Percentiles rank a stretch among this genome's conserved stretches.
These are phyloP conservation scores for Scortum barcoo DNA, from an alignment of 2,113 vertebrate species.

Conservation along the genomic window DNA sequence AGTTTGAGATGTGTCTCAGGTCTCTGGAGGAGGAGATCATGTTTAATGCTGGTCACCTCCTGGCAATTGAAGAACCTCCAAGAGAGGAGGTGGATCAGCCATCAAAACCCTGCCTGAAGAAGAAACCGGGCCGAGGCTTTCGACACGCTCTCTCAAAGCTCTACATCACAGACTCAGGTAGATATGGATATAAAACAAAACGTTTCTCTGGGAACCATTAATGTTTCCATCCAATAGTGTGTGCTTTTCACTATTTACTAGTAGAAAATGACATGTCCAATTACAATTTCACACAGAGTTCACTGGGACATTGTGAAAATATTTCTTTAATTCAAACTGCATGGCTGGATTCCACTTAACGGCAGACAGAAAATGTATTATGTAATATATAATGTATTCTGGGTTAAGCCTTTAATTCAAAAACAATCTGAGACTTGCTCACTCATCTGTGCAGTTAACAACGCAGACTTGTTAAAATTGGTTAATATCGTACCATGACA, in stretches of 20 bases:
- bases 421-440: not conserved
- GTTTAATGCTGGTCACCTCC: constrained; percentile 63
- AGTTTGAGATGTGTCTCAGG: constrained; percentile 64
- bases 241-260: too few relatives aligned
- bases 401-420: not conserved
- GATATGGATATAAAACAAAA: not conserved
- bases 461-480: not conserved
- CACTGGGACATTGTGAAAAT: not conserved
- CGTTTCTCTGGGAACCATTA: too few relatives aligned
- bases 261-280: too few relatives aligned
- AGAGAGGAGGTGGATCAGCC: constrained; percentile 4
- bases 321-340: not conserved
- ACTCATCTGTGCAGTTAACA: not conserved
- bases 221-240: too few relatives aligned
- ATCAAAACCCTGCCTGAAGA: constrained; percentile 25
- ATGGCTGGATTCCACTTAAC: not conserved
- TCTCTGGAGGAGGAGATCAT: constrained; percentile 74
- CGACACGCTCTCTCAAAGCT: constrained; percentile 57
- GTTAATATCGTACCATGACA: not conserved
- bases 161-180: constrained; percentile 64
- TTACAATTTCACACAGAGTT: not conserved
- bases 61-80: constrained; percentile 29
- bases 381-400: too few relatives aligned
- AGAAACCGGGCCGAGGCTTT: constrained; percentile 60
- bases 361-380: not conserved